These are phyloP conservation scores for Meiosimyza decipiens DNA, from an alignment of 2,888 invertebrate genomes.

Conservation along the genomic window DNA sequence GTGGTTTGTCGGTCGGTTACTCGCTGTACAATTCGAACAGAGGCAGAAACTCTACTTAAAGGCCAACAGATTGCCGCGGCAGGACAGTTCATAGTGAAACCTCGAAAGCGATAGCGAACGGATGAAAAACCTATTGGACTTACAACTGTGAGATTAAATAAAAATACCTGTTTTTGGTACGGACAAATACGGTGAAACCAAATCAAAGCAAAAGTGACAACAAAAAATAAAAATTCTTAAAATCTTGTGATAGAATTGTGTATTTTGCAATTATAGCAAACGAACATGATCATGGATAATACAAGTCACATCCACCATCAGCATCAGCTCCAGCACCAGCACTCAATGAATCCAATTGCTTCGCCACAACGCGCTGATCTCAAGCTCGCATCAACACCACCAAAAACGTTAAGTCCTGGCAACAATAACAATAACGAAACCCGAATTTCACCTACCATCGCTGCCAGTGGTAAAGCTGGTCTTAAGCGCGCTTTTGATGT, in stretches of 20 bases:
- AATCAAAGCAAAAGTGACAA: conserved; percentile 20
- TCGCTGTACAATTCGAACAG: background rate
- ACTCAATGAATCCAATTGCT: conserved; percentile 47
- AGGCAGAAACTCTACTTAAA: conserved; percentile 62
- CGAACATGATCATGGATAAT: conserved; percentile 77
- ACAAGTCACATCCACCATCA: conserved; percentile 37
- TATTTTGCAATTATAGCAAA: conserved; percentile 30
- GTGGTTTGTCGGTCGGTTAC: conserved; percentile 36
- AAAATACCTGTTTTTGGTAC: conserved; percentile 28
- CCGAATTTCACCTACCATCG: conserved; percentile 53
- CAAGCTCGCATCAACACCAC: conserved; percentile 62
- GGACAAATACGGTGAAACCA: background rate
- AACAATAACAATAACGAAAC: conserved; percentile 44
- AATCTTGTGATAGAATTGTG: background rate
- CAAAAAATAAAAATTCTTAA: conserved; percentile 41
- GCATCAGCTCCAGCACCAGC: conserved; percentile 39
- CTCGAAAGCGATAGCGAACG: conserved; percentile 53
- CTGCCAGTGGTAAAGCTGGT: conserved; percentile 59
- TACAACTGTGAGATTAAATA: conserved; percentile 1
- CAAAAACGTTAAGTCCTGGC: conserved; percentile 46
- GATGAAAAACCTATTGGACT: conserved; percentile 14
- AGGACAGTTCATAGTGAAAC: conserved; percentile 63
- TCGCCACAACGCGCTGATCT: conserved; percentile 66
- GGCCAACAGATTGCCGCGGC: conserved; percentile 66
- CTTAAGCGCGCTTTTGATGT: conserved; percentile 90